These are phyloP conservation scores for Drosophila setosimentum DNA, from an alignment of 2,888 invertebrate species.

Conservation along the genomic window DNA sequence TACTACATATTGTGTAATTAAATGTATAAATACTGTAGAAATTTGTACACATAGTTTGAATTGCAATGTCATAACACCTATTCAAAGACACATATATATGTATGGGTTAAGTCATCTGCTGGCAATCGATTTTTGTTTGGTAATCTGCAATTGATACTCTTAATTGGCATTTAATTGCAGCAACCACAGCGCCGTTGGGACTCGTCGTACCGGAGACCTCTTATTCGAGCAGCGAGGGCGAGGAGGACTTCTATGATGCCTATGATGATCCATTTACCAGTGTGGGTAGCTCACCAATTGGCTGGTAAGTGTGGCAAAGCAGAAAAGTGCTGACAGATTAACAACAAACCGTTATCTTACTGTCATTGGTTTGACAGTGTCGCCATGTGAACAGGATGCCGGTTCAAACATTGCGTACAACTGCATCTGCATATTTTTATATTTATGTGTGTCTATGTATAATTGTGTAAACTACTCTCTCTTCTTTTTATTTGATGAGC, in stretches of 20 bases:
- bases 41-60: background rate
- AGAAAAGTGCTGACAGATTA: conserved; percentile 43
- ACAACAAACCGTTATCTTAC: conserved; percentile 27
- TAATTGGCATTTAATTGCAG: conserved; percentile 59
- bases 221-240: conserved; percentile 98
- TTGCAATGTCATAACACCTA: conserved; percentile 16
- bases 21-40: background rate
- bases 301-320: conserved; percentile 82
- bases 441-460: background rate
- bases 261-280: conserved; percentile 89
- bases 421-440: conserved; percentile 2
- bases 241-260: conserved; percentile 97
- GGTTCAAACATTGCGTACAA: conserved; percentile 33
- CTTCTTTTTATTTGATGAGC: conserved; percentile 6
- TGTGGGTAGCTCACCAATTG: conserved; percentile 84
- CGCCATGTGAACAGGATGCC: conserved; percentile 45
- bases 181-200: conserved; percentile 81
- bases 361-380: conserved; percentile 4
- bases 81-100: conserved; percentile 34
- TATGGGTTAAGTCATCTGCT: conserved; percentile 15
- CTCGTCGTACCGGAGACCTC: conserved; percentile 94
- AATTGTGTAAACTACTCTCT: background rate
- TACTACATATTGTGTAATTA: background rate
- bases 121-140: conserved; percentile 27
- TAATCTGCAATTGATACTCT: conserved; percentile 33